Base-by-base conservation (phyloP, 1,140 invertebrate genomes). In the Drosophila truncata region DNA sequence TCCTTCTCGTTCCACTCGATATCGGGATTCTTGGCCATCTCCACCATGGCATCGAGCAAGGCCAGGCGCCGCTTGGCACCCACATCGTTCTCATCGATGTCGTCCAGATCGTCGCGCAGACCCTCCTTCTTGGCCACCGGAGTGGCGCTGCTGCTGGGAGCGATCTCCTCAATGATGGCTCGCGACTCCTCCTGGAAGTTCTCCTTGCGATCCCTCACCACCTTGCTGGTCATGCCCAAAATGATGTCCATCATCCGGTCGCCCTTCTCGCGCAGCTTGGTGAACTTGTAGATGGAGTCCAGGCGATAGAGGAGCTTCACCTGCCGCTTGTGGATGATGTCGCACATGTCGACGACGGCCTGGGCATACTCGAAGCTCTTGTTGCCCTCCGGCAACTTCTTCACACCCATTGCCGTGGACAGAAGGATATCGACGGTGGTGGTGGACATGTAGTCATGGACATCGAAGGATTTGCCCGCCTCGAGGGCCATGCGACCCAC, bases 361-460 rank as follows among this genome's bases (percentile, higher is more conserved):
- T 95, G 94, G 3, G 96, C 96, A 70, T 96, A 96, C 47, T 96
- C 95, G 69, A 95, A 95, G 58, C 95, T 95, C 80, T 94, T 94
- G 62, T 94, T 93, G 57, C 95, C 94, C 65, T 96, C 94, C 23
- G 95, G 94, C 76, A 94, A 93, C 59, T 94, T 95, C 47, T 94
- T 95, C 0, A 96, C 94, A 16, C 96, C 96, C 96, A 96, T 96
- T 0, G 95, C 96, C 5, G 96, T 97, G 93, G 96, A 95, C 93
- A 98, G 94, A 35, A 99, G 95, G 79, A 98, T 97, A 76, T 99
- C 97, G 2, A 99, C 96, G 1, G 98, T 97, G 55, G 96, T 96
- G 11, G 95, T 94, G 16, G 97, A 97, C 92, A 99, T 95, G 74
- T 96, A 96, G 78, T 97, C 96, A 74, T 98, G 97, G 6, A 97